phyloP scores from a whole-genome alignment of 1,140 invertebrate species.

The Leptinotarsa texana region DNA sequence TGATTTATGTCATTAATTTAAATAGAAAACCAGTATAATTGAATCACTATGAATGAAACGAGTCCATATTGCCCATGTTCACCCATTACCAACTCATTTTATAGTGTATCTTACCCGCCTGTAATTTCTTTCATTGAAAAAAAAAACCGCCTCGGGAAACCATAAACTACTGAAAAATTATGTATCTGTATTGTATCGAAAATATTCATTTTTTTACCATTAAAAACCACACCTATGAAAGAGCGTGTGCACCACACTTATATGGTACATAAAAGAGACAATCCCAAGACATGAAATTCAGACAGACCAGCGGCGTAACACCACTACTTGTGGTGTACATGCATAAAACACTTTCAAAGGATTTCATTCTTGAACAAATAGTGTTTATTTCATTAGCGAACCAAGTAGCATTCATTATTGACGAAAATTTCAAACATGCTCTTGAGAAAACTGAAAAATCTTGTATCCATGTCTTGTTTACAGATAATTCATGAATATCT shows the following conservation, averaged over 20 bases:
- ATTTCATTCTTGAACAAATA: too few species aligned
- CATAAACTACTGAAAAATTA: background rate
- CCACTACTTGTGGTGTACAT: too few species aligned
- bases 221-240: slow-evolving; percentile 19
- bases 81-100: background rate
- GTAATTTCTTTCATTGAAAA: background rate
- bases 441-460: too few species aligned
- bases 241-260: slow-evolving; percentile 19
- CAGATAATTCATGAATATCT: too few species aligned
- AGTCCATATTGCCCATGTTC: background rate
- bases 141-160: background rate
- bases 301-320: slow-evolving; percentile 11
- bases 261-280: slow-evolving; percentile 27
- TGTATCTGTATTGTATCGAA: slow-evolving; percentile 20
- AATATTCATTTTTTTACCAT: slow-evolving; percentile 23
- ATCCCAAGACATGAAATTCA: slow-evolving; percentile 19
- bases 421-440: too few species aligned
- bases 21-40: too few species aligned
- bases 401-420: too few species aligned
- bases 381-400: too few species aligned
- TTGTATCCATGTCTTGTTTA: too few species aligned
- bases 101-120: background rate
- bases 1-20: too few species aligned
- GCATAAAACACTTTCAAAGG: too few species aligned
- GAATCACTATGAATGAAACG: background rate